Conservation (phyloP, 2,113 vertebrate species). For the Cyrtonyx montezumae region DNA sequence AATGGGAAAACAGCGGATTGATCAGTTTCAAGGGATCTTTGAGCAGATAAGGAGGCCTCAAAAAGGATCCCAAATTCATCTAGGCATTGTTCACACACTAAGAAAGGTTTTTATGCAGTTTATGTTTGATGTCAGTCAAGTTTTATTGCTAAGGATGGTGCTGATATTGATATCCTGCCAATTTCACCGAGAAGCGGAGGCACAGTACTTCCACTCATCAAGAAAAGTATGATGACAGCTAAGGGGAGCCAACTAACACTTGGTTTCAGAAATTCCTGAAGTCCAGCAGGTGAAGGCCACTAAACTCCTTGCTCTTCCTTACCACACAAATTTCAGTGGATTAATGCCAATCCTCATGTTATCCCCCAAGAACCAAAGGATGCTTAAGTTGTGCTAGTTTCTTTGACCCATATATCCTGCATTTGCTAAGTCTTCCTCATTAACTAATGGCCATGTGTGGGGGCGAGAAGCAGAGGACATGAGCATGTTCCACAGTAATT, state of each 20-base stretch:
- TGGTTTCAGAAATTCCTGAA: neutral
- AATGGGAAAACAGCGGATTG: neutral
- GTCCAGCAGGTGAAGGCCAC: neutral
- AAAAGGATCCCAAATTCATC: neutral
- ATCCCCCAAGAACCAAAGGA: neutral
- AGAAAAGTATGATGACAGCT: neutral
- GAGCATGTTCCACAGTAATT: neutral
- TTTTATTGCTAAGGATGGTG: neutral
- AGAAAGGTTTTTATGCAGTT: neutral
- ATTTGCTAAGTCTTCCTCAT: neutral
- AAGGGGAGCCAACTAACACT: neutral
- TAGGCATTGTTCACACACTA: neutral
- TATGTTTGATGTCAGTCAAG: neutral
- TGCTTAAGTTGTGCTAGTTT: neutral
- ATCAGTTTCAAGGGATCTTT: neutral
- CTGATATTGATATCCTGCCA: neutral
- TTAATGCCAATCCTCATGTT: neutral
- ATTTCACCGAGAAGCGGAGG: neutral
- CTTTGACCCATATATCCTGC: neutral
- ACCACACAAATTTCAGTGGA: neutral
- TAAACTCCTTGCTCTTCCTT: neutral
- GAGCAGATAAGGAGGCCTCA: neutral
- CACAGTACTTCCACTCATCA: neutral
- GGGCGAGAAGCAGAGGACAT: neutral
- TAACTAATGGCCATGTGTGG: neutral